Evolutionary conservation across 2,797 vertebrate species (phyloP).

Genomic region (Neostethus bicornis): DNA sequence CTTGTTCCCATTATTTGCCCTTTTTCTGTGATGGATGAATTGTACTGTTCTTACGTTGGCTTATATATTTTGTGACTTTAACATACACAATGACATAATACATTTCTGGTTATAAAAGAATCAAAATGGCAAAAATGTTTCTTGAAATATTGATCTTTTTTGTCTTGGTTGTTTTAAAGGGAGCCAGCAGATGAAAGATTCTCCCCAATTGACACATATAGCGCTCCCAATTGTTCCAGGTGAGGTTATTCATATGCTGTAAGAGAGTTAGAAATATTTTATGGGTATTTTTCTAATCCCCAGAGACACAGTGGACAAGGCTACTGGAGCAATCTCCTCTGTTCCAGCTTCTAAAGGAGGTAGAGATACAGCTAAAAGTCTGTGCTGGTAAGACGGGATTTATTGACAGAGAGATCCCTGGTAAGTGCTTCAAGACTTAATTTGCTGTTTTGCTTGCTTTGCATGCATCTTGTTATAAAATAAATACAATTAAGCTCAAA

Average conservation of each 20-base stretch:
- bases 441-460: background rate
- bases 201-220: constrained; percentile 33
- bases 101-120: too few species aligned
- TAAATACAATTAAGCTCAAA: too few species aligned
- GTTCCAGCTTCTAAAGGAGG: constrained; percentile 75
- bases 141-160: background rate
- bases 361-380: constrained; percentile 69
- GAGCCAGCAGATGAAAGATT: constrained; percentile 52
- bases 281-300: background rate
- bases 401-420: constrained; percentile 28
- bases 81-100: too few species aligned
- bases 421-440: constrained; percentile 33
- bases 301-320: constrained; percentile 73
- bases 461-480: too few species aligned
- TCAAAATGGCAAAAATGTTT: too few species aligned
- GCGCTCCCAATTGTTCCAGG: constrained; percentile 68
- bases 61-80: too few species aligned
- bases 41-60: background rate
- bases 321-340: constrained; percentile 73
- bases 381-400: constrained; percentile 62
- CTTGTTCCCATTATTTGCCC: background rate
- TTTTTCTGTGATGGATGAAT: constrained; percentile 1
- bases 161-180: constrained; percentile 49
- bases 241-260: constrained; percentile 24
- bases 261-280: background rate